Conservation (phyloP, 2,797 vertebrate species). For the Semotilus atromaculatus region DNA sequence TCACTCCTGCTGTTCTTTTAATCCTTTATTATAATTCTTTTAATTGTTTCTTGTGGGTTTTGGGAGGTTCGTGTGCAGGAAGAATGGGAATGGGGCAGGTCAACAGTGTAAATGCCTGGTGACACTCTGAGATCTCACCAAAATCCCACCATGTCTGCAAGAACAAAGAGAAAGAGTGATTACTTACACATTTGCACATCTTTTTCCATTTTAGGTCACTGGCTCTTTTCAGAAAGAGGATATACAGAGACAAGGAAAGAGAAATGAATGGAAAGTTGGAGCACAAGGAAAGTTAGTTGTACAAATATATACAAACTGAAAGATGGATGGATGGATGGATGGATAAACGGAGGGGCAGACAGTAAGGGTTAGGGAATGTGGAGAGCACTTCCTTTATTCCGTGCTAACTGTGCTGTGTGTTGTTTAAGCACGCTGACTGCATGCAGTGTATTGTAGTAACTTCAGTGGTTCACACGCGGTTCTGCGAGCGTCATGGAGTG, state of each 20-base stretch:
- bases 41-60: slow-evolving; percentile 10
- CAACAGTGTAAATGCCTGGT: not conserved
- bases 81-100: not conserved
- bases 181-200: slow-evolving; percentile 19
- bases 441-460: slow-evolving; percentile 43
- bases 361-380: not conserved
- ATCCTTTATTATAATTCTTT: too few relatives aligned
- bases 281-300: too few relatives aligned
- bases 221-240: slow-evolving; percentile 4
- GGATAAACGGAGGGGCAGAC: not conserved
- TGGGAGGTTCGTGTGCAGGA: not conserved
- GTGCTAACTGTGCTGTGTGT: not conserved
- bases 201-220: slow-evolving; percentile 5
- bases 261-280: not conserved
- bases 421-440: not conserved
- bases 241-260: not conserved
- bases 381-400: slow-evolving; percentile 12
- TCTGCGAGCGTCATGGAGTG: slow-evolving; percentile 35
- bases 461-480: slow-evolving; percentile 31
- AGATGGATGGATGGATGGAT: not conserved
- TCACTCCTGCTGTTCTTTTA: not conserved
- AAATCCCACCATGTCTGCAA: slow-evolving; percentile 20
- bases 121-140: not conserved
- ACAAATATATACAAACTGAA: too few relatives aligned
- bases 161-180: slow-evolving; percentile 36